phyloP scores from a whole-genome alignment of 2,113 vertebrate genomes.

The Chionomys nivalis region DNA sequence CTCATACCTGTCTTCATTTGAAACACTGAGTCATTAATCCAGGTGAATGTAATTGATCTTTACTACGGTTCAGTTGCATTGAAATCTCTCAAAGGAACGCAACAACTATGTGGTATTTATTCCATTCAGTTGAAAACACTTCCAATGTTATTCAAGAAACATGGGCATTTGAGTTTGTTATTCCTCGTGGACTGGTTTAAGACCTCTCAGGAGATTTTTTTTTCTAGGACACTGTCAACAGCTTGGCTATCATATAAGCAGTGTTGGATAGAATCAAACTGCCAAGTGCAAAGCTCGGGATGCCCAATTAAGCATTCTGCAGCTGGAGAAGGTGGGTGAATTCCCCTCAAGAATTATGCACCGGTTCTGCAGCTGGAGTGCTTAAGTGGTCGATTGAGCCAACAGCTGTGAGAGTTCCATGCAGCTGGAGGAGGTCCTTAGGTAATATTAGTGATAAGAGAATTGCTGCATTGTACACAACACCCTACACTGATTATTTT shows the following conservation, averaged over 20 bases:
- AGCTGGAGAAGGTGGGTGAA: conserved; percentile 73
- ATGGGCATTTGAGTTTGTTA: conserved; percentile 15
- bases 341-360: conserved; percentile 67
- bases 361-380: conserved; percentile 69
- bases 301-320: conserved; percentile 56
- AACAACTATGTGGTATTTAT: not conserved
- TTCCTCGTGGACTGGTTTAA: conserved; percentile 40
- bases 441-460: conserved; percentile 72
- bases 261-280: conserved; percentile 45
- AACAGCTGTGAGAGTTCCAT: conserved; percentile 73
- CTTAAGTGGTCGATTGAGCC: conserved; percentile 74
- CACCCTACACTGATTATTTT: not conserved
- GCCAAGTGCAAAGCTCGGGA: conserved; percentile 59
- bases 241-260: conserved; percentile 66
- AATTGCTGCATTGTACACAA: conserved; percentile 49
- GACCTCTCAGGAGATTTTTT: conserved; percentile 46
- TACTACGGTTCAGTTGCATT: conserved; percentile 6
- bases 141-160: conserved; percentile 41
- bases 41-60: not conserved
- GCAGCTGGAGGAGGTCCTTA: conserved; percentile 68
- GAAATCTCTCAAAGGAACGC: conserved; percentile 52
- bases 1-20: conserved; percentile 1
- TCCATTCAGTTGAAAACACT: not conserved
- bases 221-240: conserved; percentile 69
- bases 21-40: conserved; percentile 18